Evolutionary conservation across 2,888 invertebrate species (phyloP).

Genomic region (Tanypteryx hageni): DNA sequence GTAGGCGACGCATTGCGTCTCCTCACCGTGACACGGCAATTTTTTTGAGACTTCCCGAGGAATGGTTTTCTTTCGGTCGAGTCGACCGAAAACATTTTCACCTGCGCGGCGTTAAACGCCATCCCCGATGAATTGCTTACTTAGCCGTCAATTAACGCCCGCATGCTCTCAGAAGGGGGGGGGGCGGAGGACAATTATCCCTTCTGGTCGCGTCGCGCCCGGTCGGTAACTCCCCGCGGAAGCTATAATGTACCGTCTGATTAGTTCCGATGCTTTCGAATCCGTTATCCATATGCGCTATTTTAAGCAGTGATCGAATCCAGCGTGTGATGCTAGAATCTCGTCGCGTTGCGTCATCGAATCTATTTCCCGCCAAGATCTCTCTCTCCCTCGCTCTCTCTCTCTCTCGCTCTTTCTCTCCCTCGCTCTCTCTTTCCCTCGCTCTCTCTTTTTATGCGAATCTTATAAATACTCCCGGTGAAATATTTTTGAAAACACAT

Average conservation of each 20-base stretch:
- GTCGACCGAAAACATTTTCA: too few species aligned
- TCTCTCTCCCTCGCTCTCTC: not conserved
- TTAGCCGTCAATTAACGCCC: not conserved
- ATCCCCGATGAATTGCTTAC: not conserved
- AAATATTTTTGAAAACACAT: not conserved
- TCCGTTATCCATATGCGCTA: not conserved
- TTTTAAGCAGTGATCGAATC: not conserved
- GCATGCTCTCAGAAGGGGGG: not conserved
- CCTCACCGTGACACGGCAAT: not conserved
- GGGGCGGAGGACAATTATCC: not conserved
- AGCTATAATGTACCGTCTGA: too few species aligned
- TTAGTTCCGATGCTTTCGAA: too few species aligned
- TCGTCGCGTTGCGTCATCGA: not conserved
- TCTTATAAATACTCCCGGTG: not conserved
- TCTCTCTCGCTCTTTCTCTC: not conserved
- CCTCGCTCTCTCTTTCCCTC: not conserved
- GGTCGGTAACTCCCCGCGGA: too few species aligned
- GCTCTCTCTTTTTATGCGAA: not conserved
- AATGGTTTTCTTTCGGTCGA: too few species aligned
- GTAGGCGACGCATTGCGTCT: not conserved
- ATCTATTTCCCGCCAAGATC: not conserved
- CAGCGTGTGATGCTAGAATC: not conserved
- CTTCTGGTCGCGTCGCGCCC: not conserved
- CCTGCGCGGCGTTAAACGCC: too few species aligned
- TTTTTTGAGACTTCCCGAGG: too few species aligned